Evolutionary conservation across 2,797 vertebrate species (phyloP), one percentile per base, ranked within the genome.

Genomic region (Dromococcyx pavoninus): DNA sequence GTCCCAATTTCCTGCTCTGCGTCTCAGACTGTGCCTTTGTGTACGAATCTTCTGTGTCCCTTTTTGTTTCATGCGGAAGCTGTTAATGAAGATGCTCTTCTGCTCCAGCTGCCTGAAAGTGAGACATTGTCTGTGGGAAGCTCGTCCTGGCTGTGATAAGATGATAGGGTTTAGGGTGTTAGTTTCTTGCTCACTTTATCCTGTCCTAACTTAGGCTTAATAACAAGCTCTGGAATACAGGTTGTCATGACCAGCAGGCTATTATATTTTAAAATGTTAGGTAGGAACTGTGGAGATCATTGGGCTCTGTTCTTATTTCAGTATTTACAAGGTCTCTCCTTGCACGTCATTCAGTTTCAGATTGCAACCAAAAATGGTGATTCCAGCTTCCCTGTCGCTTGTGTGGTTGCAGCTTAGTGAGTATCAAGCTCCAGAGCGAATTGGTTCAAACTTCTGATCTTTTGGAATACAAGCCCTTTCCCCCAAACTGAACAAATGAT

Each of bases 51-150:
- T 94, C 53, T 71, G 67, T 88, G 84, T 90, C 74, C 60, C 91
- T 67, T 70, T 88, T 54, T 96, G 92, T 95, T 73, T 32, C 71
- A 60, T 61, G 62, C 37, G 89, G 94, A 96, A 96, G 89, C 86
- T 90, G 87, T 81, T 94, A 82, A 92, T 88, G 95, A 92, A 91
- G 91, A 94, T 53, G 71, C 53, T 86, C 37, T 91, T 94, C 79
- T 89, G 3, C 56, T 94, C 76, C 87, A 76, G 94, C 92, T 88
- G 82, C 88, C 67, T 94, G 67, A 80, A 86, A 91, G 62, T 44
- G 74, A 88, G 67, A 25, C 76, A 78, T 75, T 88, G 87, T 93
- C 66, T 62, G 58, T 58, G 80, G 78, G 67, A 88, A 73, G 48
- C 76, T 92, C 70, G 66, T 67, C 51, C 14, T 5, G 11, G 27